A percentile compares a stretch with the other conserved stretches of the same genome.
These are phyloP conservation scores for Ptilonorhynchus violaceus DNA, from an alignment of 2,113 vertebrate genomes.

Conservation along the genomic window DNA sequence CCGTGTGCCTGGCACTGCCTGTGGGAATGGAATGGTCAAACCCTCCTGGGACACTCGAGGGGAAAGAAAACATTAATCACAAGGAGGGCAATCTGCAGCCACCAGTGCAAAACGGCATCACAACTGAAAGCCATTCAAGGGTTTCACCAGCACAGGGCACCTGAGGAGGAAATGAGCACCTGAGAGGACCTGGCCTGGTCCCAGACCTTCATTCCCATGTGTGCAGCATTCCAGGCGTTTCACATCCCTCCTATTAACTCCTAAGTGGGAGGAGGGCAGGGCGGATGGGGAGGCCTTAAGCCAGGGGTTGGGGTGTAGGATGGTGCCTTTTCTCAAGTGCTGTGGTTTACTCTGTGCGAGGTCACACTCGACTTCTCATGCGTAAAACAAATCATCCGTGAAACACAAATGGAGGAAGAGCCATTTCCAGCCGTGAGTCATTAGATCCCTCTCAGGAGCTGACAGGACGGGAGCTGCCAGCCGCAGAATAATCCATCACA, in stretches of 20 bases:
- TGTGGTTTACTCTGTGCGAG: background rate
- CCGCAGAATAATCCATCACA: background rate
- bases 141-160: background rate
- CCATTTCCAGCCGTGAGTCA: constrained; percentile 27
- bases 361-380: background rate
- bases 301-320: background rate
- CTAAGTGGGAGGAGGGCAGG: fast-evolving
- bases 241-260: background rate
- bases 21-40: background rate
- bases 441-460: background rate
- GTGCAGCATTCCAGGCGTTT: background rate
- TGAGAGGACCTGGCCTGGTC: background rate
- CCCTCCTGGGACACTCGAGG: fast-evolving
- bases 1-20: background rate
- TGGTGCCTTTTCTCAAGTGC: background rate
- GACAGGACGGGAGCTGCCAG: background rate
- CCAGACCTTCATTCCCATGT: background rate
- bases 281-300: background rate
- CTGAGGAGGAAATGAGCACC: background rate
- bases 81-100: background rate
- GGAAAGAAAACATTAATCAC: background rate
- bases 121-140: background rate
- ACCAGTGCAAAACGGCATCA: background rate
- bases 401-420: background rate
- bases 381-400: background rate